Base-by-base conservation (phyloP, 2,888 invertebrate species). In the Trissoscelio sp. region DNA sequence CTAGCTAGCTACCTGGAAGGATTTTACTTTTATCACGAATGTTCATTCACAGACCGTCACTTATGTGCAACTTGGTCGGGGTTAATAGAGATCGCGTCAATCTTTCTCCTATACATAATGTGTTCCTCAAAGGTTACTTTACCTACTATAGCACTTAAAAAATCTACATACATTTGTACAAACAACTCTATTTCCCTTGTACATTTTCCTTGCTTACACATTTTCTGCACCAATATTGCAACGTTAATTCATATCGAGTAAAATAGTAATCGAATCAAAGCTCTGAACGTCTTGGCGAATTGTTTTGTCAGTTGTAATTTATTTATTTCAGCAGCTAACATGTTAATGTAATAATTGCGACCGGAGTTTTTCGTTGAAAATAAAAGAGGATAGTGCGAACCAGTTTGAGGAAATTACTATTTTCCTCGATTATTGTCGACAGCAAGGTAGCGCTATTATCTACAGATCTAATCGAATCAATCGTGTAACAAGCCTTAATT, bases 41-140 rank as follows among this genome's bases (percentile, higher is more conserved):
- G 75, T 74, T 79, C 60, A 60, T 64, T 62, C 74, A 78, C 81
- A 58, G 48, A 74, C 84, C 83, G 80, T 73, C 73, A 78, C 73
- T 78, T 75, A 75, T 48, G 9, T 3, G 31, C n/a, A 64, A 51
- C 72, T 51, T 37, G 57, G 80, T 69, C 84, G 87, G 72, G 89
- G 88, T 89, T 88, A 89, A 89, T 89, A 87, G 88, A 87, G 89
- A 89, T 88, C 88, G 88, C 87, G 87, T 88, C 88, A 87, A 82
- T 86, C 84, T 77, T 67, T 70, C 80, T 81, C 82, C 83, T 75
- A 74, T 83, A 82, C 84, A 85, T 83, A 85, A 86, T 86, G n/a
- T n/a, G n/a, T n/a, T n/a, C n/a, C n/a, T n/a, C n/a, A n/a, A n/a
- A n/a, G n/a, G n/a, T n/a, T n/a, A 83, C 83, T 81, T 79, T 67